phyloP scores from a whole-genome alignment of 2,113 vertebrate species.

The Aegithalos caudatus region DNA sequence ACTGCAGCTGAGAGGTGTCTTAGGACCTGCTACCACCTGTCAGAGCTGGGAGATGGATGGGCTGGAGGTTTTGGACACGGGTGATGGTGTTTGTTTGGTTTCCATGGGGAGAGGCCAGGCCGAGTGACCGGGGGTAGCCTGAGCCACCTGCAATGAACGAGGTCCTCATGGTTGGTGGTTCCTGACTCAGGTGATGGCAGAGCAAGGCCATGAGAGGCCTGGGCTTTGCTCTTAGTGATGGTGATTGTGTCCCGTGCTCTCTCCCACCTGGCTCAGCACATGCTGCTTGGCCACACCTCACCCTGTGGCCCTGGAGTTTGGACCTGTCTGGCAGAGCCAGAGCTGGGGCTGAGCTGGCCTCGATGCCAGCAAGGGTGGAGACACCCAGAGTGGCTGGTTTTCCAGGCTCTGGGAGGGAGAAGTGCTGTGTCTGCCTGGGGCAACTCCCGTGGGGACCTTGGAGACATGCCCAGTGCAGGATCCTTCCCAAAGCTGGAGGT shows the following conservation, averaged over 20 bases:
- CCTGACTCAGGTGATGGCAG: neutral
- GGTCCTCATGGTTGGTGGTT: neutral
- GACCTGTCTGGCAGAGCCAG: neutral
- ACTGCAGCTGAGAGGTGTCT: neutral
- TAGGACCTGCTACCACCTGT: neutral
- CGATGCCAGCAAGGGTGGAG: accelerated
- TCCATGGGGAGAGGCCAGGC: neutral
- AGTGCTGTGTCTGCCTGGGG: neutral
- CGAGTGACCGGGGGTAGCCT: neutral
- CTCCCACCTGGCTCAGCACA: neutral
- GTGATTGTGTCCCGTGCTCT: neutral
- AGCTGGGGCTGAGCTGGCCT: neutral
- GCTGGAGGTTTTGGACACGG: neutral
- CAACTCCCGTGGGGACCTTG: neutral
- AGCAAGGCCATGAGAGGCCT: neutral
- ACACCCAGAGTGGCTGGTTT: accelerated
- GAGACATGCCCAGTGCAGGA: neutral
- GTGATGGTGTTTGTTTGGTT: neutral
- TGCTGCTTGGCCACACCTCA: neutral
- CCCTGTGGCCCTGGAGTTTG: neutral
- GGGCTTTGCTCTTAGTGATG: neutral
- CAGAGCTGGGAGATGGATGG: neutral
- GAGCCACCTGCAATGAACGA: neutral
- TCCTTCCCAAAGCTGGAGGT: accelerated
- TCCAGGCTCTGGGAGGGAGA: neutral